Evolutionary conservation across 2,797 vertebrate species (phyloP).

Genomic region (Eulemur albifrons): DNA sequence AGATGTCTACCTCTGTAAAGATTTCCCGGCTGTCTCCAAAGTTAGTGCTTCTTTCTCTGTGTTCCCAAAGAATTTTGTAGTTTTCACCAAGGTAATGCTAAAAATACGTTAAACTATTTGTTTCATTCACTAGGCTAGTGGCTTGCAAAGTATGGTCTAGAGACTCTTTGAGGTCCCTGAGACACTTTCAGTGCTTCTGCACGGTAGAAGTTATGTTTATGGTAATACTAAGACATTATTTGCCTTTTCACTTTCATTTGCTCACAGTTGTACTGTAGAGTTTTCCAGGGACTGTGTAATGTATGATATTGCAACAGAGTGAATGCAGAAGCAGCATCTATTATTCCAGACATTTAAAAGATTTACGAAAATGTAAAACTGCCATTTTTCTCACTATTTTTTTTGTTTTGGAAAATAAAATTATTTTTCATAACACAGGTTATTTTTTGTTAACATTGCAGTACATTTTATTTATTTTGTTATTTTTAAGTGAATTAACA

Average conservation of each 20-base stretch:
- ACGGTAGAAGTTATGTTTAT: background rate
- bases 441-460: background rate
- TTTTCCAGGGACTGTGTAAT: background rate
- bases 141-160: background rate
- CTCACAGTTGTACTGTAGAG: background rate
- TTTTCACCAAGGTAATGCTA: background rate
- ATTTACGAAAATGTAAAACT: background rate
- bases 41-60: background rate
- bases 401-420: background rate
- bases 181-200: background rate
- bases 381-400: background rate
- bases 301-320: background rate
- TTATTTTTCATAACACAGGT: background rate
- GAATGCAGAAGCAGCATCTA: background rate
- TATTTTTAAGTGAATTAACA: background rate
- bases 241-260: background rate
- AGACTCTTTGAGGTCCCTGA: background rate
- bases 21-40: background rate
- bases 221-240: background rate
- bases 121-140: background rate
- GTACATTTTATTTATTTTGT: background rate
- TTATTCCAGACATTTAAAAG: background rate
- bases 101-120: background rate
- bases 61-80: background rate
- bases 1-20: background rate